Base-by-base conservation (phyloP, 2,888 invertebrate species). In the Oxycera nigricornis region DNA sequence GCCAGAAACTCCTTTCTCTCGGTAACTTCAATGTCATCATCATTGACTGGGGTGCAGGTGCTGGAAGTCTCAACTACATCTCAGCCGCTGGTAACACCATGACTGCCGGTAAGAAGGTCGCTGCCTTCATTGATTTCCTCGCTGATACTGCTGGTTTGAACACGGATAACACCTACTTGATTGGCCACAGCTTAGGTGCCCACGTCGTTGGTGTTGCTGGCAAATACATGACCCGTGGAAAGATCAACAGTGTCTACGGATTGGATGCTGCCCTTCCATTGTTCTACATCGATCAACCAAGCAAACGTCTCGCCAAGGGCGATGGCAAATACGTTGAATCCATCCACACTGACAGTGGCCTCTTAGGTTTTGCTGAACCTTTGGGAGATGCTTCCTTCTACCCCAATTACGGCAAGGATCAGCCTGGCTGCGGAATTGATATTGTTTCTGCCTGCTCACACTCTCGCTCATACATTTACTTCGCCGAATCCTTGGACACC, bases 111-210 rank as follows among this genome's bases (percentile, higher is more conserved):
- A 73, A 75, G 22, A 80, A 80, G 17, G 68, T 82, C 4, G 83
- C 83, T 1, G 67, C 41, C 0, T 77, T 84, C 11, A 76, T 84
- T 7, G 81, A 84, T 67, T 83, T 81, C 72, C 81, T 89, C 84
- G 79, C 88, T 82, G 0, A 85, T 82, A 2, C 84, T 82, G 81
- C 87, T 84, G 55, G 87, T 85, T 14, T 86, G 84, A 35, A 83
- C 82, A 57, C 87, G 85, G n/a, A 87, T 82, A 11, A 82, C 82
- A 78, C 89, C 83, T 82, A 87, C 86, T 57, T 84, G 1, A 88
- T 89, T 41, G 90, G 88, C 0, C 88, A 89, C 77, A 89, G 89
- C 77, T 83, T 90, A 73, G 89, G 89, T 2, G 89, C 88, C 9
- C 88, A 89, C 80, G 88, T 88, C 4, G 86, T 87, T 62, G 88